A percentile compares a stretch with the other conserved stretches of the same genome.
These are phyloP conservation scores for Eufriesea mexicana DNA, from an alignment of 1,140 invertebrate genomes.

Conservation along the genomic window DNA sequence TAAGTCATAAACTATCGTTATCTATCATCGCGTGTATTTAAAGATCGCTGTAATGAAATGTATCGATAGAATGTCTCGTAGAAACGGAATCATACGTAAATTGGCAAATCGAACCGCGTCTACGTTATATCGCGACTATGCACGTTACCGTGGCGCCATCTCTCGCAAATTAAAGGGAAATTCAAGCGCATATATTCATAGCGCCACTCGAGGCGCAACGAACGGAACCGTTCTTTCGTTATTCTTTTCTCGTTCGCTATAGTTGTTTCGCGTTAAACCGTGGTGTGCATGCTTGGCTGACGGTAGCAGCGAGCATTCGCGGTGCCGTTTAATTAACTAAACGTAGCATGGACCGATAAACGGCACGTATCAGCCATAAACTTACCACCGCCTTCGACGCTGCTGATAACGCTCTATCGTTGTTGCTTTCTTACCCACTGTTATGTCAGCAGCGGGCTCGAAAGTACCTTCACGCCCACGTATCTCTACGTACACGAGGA, in stretches of 20 bases:
- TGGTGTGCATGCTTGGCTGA: not conserved
- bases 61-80: not conserved
- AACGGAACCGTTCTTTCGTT: not conserved
- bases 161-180: constrained; percentile 55
- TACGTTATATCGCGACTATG: constrained; percentile 1
- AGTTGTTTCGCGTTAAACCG: not conserved
- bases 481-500: constrained; percentile 15
- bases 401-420: constrained; percentile 72
- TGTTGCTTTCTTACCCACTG: constrained; percentile 59
- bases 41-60: no score
- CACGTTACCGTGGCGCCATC: constrained; percentile 57
- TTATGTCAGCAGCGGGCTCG: constrained; percentile 68
- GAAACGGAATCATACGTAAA: not conserved
- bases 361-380: constrained; percentile 72
- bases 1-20: no score
- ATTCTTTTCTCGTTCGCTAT: not conserved
- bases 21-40: no score
- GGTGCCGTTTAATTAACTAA: constrained; percentile 75
- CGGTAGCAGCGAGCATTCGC: not conserved
- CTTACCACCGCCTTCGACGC: constrained; percentile 65
- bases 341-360: constrained; percentile 71
- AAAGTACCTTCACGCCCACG: constrained; percentile 75
- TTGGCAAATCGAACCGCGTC: no score
- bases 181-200: not conserved
- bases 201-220: not conserved